These are phyloP conservation scores for Chymomyza caudatula DNA, from an alignment of 2,888 invertebrate genomes.

Conservation along the genomic window DNA sequence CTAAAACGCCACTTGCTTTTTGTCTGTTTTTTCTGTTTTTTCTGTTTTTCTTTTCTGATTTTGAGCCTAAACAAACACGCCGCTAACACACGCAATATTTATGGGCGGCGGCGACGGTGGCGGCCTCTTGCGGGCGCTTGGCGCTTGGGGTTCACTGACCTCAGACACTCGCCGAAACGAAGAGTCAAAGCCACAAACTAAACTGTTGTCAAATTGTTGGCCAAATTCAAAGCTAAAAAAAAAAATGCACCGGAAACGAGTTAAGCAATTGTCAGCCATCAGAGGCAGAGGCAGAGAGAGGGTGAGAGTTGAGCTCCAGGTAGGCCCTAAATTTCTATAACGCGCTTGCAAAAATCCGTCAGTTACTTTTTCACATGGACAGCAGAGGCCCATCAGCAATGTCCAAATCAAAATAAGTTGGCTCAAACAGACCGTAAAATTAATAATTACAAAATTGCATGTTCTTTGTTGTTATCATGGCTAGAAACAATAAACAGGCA, in stretches of 20 bases:
- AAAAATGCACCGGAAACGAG: conserved; percentile 30
- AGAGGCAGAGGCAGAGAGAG: not conserved
- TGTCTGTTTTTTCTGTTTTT: not conserved
- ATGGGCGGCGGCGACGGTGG: not conserved
- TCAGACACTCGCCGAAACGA: conserved; percentile 36
- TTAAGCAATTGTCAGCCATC: conserved; percentile 8
- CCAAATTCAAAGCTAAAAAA: conserved; percentile 7
- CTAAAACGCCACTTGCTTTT: not conserved
- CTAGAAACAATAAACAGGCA: conserved; percentile 54
- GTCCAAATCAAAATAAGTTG: conserved; percentile 10
- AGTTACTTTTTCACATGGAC: conserved; percentile 11
- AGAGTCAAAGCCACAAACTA: not conserved
- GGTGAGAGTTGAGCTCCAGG: too few species aligned
- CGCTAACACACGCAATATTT: conserved; percentile 40
- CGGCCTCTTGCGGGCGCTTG: too few species aligned
- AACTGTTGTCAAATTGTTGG: conserved; percentile 8
- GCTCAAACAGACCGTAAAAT: conserved; percentile 65
- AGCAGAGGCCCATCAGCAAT: not conserved
- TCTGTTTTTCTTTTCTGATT: conserved; percentile 13
- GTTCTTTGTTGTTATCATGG: conserved; percentile 50
- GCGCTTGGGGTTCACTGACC: conserved; percentile 54
- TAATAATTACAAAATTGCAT: conserved; percentile 67
- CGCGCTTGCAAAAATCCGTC: not conserved
- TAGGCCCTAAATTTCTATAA: too few species aligned
- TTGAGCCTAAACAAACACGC: conserved; percentile 58